These are phyloP conservation scores for Bufo bufo DNA, from an alignment of 2,113 vertebrate species.

Conservation along the genomic window DNA sequence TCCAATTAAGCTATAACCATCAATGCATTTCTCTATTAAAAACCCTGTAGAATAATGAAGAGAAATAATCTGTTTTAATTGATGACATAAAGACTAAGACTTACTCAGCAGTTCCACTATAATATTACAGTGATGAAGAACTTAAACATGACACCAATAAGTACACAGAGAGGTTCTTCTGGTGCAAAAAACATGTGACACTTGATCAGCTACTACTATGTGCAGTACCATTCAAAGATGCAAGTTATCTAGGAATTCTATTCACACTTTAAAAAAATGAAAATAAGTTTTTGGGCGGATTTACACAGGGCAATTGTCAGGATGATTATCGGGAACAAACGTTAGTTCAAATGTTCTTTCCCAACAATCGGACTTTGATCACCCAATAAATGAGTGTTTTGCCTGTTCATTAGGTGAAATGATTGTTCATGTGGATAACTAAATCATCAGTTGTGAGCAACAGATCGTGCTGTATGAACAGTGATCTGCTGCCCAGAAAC, in stretches of 20 bases:
- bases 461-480: too few relatives aligned
- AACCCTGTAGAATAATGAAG: constrained; percentile 42
- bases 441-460: too few relatives aligned
- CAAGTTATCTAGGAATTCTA: neutral
- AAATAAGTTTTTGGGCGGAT: too few relatives aligned
- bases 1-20: constrained; percentile 48
- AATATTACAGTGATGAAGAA: neutral
- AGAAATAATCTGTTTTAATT: constrained; percentile 33
- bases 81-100: constrained; percentile 7
- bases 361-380: too few relatives aligned
- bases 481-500: too few relatives aligned
- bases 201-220: neutral
- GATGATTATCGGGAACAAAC: too few relatives aligned
- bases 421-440: too few relatives aligned
- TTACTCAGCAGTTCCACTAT: constrained; percentile 14
- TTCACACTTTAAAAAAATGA: too few relatives aligned
- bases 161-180: neutral
- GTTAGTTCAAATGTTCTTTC: too few relatives aligned
- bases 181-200: neutral
- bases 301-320: too few relatives aligned
- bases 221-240: neutral
- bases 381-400: too few relatives aligned
- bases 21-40: constrained; percentile 43
- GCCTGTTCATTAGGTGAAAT: too few relatives aligned
- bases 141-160: neutral